These are phyloP conservation scores for Blastobasis adustella DNA, from an alignment of 2,888 invertebrate species.

Conservation along the genomic window DNA sequence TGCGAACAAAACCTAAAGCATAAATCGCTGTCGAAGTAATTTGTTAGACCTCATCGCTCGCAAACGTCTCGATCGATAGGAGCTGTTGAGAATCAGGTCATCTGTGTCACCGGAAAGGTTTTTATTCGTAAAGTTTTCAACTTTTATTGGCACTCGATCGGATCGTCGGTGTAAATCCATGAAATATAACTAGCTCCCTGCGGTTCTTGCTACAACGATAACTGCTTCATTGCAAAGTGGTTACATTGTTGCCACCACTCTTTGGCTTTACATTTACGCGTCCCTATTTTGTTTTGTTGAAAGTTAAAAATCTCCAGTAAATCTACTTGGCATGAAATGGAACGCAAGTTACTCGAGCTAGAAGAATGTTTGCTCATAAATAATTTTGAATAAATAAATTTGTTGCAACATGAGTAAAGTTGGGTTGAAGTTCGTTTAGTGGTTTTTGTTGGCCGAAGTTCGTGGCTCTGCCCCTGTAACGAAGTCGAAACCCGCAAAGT, in stretches of 20 bases:
- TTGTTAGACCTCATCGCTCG: neutral
- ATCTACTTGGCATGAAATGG: no score
- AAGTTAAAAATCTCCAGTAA: no score
- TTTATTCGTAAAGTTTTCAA: conserved; percentile 37
- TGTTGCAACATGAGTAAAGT: conserved; percentile 1
- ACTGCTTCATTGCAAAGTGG: neutral
- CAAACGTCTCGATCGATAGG: conserved; percentile 5
- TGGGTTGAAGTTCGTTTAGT: conserved; percentile 7
- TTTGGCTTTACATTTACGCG: neutral
- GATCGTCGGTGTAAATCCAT: neutral
- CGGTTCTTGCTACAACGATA: neutral
- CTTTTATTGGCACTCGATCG: conserved; percentile 24
- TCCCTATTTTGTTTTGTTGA: neutral
- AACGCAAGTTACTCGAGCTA: no score
- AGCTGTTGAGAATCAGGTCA: conserved; percentile 36
- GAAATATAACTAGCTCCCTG: neutral
- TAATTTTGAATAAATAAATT: neutral
- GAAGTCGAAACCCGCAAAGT: conserved; percentile 23
- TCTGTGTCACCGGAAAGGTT: conserved; percentile 29
- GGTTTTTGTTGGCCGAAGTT: conserved; percentile 10
- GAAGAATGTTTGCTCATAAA: no score
- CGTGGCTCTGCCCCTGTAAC: conserved; percentile 14
- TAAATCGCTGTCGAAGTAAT: no score
- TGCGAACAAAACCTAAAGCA: no score
- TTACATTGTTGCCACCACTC: neutral